phyloP scores from a whole-genome alignment of 2,888 invertebrate genomes.

The Agrenia bidenticulata region DNA sequence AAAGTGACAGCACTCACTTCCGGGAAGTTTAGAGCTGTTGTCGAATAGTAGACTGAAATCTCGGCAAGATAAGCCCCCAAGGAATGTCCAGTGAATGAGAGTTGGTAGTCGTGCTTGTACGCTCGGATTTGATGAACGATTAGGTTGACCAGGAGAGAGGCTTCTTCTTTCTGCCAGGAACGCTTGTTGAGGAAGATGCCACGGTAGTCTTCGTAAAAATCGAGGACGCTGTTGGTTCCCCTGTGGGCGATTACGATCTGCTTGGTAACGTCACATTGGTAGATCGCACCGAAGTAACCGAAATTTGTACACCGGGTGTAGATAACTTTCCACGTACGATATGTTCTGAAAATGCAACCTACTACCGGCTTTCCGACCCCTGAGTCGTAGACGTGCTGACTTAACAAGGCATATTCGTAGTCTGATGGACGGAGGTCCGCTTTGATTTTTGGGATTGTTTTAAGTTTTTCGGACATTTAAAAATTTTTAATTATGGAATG shows the following conservation, averaged over 20 bases:
- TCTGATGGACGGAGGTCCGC: conserved; percentile 19
- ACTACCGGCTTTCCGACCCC: not conserved
- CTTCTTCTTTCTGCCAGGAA: conserved; percentile 14
- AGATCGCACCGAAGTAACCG: conserved; percentile 23
- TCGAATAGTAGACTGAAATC: conserved; percentile 13
- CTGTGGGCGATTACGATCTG: conserved; percentile 19
- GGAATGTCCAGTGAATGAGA: conserved; percentile 16
- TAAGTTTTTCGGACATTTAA: no score
- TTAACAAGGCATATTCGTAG: conserved; percentile 15
- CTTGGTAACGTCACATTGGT: conserved; percentile 6
- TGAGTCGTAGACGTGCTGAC: conserved; percentile 11
- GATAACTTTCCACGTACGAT: conserved; percentile 1
- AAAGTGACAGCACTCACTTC: conserved; percentile 21
- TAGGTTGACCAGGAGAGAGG: conserved; percentile 2
- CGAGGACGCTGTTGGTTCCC: conserved; percentile 14
- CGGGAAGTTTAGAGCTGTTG: not conserved
- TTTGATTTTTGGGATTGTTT: not conserved
- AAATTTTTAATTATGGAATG: no score
- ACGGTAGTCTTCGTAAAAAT: conserved; percentile 17
- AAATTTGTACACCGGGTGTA: not conserved
- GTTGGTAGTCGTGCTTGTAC: no score
- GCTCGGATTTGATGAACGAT: not conserved
- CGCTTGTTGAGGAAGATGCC: conserved; percentile 20
- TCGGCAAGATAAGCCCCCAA: conserved; percentile 24
- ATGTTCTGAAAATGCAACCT: not conserved